phyloP scores from a whole-genome alignment of 2,797 vertebrate genomes.

The Pantherophis alleghaniensis region DNA sequence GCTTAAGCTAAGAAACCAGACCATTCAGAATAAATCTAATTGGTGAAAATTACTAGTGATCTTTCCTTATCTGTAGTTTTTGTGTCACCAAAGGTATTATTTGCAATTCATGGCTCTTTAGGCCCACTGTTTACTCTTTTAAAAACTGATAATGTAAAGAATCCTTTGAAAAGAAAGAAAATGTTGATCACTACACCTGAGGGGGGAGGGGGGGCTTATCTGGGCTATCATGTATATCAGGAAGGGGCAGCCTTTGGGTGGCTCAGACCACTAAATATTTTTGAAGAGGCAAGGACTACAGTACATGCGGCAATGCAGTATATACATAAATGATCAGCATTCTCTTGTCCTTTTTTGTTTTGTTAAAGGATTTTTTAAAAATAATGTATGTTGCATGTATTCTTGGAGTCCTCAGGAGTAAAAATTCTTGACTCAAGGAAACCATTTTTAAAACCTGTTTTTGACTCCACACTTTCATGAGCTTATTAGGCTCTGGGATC shows the following conservation, averaged over 20 bases:
- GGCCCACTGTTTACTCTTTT: background rate
- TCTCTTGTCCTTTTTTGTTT: background rate
- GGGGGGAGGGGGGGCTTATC: background rate
- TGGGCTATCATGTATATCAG: background rate
- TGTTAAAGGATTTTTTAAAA: background rate
- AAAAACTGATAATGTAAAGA: background rate
- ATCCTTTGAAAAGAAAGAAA: background rate
- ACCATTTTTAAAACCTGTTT: background rate
- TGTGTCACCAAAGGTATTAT: background rate
- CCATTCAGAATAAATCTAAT: background rate
- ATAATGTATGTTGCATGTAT: background rate
- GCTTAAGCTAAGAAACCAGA: background rate
- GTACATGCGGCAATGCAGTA: background rate
- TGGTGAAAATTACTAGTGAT: background rate
- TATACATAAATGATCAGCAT: background rate
- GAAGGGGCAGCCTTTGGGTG: background rate
- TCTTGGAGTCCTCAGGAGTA: background rate
- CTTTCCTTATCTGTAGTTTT: constrained; percentile 2
- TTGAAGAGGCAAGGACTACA: background rate
- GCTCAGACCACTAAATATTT: background rate
- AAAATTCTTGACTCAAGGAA: background rate
- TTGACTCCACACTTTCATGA: background rate
- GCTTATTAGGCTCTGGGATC: background rate
- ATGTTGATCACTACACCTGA: background rate
- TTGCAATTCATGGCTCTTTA: background rate